A percentile compares a stretch with the other conserved stretches of the same genome.
Conservation (phyloP, 2,888 invertebrate genomes). For the Leucania comma region DNA sequence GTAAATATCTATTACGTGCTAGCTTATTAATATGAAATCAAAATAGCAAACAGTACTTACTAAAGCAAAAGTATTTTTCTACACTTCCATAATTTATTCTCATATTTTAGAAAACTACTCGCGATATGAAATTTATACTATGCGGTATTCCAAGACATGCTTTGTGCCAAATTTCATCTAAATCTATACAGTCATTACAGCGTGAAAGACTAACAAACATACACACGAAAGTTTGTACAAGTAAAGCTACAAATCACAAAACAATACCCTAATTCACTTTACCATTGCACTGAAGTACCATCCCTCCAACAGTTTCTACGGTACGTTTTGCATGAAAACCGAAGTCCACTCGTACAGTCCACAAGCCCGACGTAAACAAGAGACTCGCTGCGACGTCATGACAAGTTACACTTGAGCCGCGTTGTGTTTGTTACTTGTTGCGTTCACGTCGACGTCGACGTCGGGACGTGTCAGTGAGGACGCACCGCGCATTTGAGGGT, state of each 20-base stretch:
- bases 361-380: slow-evolving; percentile 59
- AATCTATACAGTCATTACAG: too few relatives aligned
- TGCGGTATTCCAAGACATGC: too few relatives aligned
- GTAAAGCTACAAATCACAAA: not conserved
- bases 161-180: too few relatives aligned
- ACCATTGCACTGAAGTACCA: not conserved
- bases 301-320: not conserved
- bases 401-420: slow-evolving; percentile 64
- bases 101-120: too few relatives aligned
- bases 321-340: slow-evolving; percentile 50
- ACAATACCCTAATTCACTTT: not conserved
- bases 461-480: slow-evolving; percentile 57
- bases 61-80: not conserved
- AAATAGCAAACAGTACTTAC: too few relatives aligned
- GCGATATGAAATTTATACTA: too few relatives aligned
- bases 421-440: slow-evolving; percentile 64
- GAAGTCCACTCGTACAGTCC: slow-evolving; percentile 49
- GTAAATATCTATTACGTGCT: not conserved
- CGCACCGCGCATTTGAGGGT: slow-evolving; percentile 55
- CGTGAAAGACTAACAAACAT: too few relatives aligned
- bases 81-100: too few relatives aligned
- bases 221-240: not conserved
- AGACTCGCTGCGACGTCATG: slow-evolving; percentile 54
- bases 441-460: slow-evolving; percentile 51
- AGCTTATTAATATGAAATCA: not conserved